phyloP scores from a whole-genome alignment of 2,888 invertebrate genomes.

The Dermolepida albohirtum region DNA sequence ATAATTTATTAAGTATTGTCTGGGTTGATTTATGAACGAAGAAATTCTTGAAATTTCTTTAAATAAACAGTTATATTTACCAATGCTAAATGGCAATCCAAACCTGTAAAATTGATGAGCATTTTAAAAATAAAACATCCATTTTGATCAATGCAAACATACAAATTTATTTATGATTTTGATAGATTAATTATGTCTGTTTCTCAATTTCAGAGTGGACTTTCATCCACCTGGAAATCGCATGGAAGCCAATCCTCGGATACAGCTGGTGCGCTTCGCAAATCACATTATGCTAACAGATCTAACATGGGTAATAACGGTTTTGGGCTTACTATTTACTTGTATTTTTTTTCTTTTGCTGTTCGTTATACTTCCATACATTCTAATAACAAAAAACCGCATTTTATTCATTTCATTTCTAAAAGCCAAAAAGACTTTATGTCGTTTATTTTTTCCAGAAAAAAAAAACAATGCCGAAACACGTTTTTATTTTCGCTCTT shows the following conservation, averaged over 20 bases:
- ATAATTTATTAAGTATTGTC: no score
- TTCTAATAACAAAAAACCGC: slow-evolving; percentile 30
- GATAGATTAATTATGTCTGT: slow-evolving; percentile 27
- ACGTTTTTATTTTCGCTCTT: no score
- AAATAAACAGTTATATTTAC: no score
- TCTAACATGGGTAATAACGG: slow-evolving; percentile 71
- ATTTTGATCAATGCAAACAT: background rate
- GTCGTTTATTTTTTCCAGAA: no score
- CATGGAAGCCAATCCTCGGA: slow-evolving; percentile 63
- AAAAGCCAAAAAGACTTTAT: no score
- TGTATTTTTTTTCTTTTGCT: slow-evolving; percentile 32
- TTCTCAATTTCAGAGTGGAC: slow-evolving; percentile 64
- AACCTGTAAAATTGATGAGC: background rate
- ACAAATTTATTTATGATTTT: background rate
- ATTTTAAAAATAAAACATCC: background rate
- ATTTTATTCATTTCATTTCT: slow-evolving; percentile 7
- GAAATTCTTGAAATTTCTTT: no score
- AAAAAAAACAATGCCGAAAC: no score
- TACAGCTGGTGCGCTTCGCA: slow-evolving; percentile 77
- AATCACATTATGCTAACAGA: slow-evolving; percentile 81
- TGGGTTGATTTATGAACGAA: no score
- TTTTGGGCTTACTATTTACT: slow-evolving; percentile 61
- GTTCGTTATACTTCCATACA: slow-evolving; percentile 9
- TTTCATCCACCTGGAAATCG: slow-evolving; percentile 55
- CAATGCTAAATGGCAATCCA: no score